Percentiles rank a stretch among this genome's conserved stretches.
Evolutionary conservation across 2,797 vertebrate genomes (phyloP).

Genomic region (Nannoperca australis): DNA sequence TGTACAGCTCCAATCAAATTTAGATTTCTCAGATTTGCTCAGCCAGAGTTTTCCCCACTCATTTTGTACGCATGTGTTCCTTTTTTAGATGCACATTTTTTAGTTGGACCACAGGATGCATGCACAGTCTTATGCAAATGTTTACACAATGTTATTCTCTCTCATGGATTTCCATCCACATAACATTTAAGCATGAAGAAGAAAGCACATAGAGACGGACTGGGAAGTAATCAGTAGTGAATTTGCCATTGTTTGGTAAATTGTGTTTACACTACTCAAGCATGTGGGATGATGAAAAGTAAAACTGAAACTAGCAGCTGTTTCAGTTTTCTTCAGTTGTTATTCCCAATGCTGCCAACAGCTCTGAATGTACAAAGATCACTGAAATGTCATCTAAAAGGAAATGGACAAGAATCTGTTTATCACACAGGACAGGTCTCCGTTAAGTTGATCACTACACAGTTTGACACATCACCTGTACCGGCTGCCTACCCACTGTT

Average conservation of each 20-base stretch:
- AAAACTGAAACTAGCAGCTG: not conserved
- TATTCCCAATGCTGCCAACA: not conserved
- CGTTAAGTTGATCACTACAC: slow-evolving; percentile 13
- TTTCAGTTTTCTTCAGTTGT: slow-evolving; percentile 2
- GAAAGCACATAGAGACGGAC: not conserved
- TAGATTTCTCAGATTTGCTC: too few relatives aligned
- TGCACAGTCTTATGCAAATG: slow-evolving; percentile 37
- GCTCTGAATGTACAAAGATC: not conserved
- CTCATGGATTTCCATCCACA: slow-evolving; percentile 28
- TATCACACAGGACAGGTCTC: not conserved
- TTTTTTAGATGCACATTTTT: slow-evolving; percentile 20
- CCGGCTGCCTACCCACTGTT: slow-evolving; percentile 3
- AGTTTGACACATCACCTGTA: slow-evolving; percentile 2
- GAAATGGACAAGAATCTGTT: not conserved
- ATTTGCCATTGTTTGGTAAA: slow-evolving; percentile 27
- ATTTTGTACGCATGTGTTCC: slow-evolving; percentile 7
- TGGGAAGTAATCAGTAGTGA: slow-evolving; percentile 2
- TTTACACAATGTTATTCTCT: slow-evolving; percentile 24
- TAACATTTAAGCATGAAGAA: slow-evolving; percentile 11
- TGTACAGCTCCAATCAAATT: slow-evolving; percentile 9
- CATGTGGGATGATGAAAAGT: slow-evolving; percentile 15
- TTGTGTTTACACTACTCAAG: not conserved
- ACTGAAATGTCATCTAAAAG: not conserved
- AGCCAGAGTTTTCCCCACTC: slow-evolving; percentile 13
- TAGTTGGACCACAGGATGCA: slow-evolving; percentile 20